Conservation (phyloP, 2,888 invertebrate species). For the Ferrisia virgata region DNA sequence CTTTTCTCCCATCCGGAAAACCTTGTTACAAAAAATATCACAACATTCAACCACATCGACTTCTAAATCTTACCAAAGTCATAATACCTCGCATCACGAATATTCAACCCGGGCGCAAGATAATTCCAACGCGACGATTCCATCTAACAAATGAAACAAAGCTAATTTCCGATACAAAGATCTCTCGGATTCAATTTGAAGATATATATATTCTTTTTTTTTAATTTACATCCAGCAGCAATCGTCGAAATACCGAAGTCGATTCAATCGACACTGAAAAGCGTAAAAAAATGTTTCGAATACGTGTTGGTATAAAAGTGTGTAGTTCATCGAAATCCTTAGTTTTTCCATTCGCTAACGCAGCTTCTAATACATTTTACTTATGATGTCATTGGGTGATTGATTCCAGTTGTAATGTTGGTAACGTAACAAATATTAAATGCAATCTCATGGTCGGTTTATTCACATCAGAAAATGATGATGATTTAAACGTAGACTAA, state of each 20-base stretch:
- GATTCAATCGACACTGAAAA: background rate
- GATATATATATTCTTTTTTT: slow-evolving; percentile 2
- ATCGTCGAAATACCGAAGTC: background rate
- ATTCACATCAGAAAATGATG: slow-evolving; percentile 45
- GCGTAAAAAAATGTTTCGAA: slow-evolving; percentile 26
- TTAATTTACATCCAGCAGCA: background rate
- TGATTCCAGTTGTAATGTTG: slow-evolving; percentile 44
- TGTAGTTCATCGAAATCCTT: background rate
- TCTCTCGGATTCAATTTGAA: background rate
- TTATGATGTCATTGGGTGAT: slow-evolving; percentile 46
- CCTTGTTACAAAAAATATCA: too few species aligned
- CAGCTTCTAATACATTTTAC: slow-evolving; percentile 24
- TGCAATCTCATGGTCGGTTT: slow-evolving; percentile 46
- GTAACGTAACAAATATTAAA: slow-evolving; percentile 42
- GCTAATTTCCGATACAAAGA: background rate
- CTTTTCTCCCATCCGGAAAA: too few species aligned
- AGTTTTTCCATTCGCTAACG: background rate
- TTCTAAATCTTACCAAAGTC: background rate
- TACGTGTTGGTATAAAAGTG: slow-evolving; percentile 24
- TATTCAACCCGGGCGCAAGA: background rate
- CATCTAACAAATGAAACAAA: background rate
- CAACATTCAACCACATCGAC: too few species aligned
- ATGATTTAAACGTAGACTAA: slow-evolving; percentile 43
- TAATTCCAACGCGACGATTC: background rate
- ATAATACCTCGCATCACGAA: background rate